phyloP scores from a whole-genome alignment of 92 coral and sea anemone genomes.

The Actinostola sp. region DNA sequence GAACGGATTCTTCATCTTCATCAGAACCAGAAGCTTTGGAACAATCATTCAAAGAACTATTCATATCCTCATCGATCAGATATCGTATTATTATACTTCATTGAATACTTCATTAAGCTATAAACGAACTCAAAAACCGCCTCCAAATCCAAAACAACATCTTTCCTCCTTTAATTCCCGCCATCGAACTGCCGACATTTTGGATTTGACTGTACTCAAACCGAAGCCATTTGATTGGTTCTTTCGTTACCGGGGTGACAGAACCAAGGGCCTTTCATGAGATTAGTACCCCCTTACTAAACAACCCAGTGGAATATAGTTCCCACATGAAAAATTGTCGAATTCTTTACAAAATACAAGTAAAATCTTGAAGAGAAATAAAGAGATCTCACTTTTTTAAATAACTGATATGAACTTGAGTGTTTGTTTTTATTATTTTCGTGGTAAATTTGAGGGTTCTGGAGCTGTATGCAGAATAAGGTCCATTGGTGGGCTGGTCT shows the following conservation, averaged over 20 bases:
- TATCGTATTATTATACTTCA: slow-evolving; percentile 24
- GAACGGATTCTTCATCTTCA: slow-evolving; percentile 74
- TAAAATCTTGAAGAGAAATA: too few relatives aligned
- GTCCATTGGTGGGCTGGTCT: slow-evolving; percentile 10
- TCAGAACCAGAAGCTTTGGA: slow-evolving; percentile 40
- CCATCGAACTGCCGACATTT: slow-evolving; percentile 60
- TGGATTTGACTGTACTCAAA: slow-evolving; percentile 65
- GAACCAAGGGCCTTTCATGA: slow-evolving; percentile 6
- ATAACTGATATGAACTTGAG: too few relatives aligned
- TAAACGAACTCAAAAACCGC: background rate
- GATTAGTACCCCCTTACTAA: too few relatives aligned
- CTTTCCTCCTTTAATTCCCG: slow-evolving; percentile 48
- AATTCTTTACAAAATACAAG: background rate
- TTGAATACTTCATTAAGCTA: slow-evolving; percentile 4
- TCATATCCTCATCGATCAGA: slow-evolving; percentile 47
- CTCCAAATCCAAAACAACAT: background rate
- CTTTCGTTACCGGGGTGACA: slow-evolving; percentile 72
- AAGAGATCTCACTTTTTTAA: too few relatives aligned
- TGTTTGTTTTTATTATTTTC: too few relatives aligned
- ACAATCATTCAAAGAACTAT: slow-evolving; percentile 36
- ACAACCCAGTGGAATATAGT: too few relatives aligned
- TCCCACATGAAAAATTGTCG: background rate
- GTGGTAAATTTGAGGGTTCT: background rate
- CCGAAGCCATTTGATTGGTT: slow-evolving; percentile 67
- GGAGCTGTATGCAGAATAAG: slow-evolving; percentile 7